Conservation (phyloP, 2,797 vertebrate genomes). For the Semotilus atromaculatus region DNA sequence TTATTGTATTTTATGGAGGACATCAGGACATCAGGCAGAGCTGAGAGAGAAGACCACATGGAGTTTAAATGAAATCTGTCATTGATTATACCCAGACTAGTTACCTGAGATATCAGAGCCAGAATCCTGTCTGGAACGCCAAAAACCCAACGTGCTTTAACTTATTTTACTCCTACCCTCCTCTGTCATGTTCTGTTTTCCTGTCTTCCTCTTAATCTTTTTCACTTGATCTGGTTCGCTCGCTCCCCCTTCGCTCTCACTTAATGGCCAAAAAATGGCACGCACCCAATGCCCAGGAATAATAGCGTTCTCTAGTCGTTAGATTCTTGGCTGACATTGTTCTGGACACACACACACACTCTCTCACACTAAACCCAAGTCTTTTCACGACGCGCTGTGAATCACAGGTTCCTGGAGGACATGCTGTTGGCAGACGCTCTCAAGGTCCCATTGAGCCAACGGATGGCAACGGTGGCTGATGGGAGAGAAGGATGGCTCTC, state of each 20-base stretch:
- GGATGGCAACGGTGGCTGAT: slow-evolving; percentile 24
- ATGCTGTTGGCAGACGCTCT: slow-evolving; percentile 74
- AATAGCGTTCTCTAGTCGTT: slow-evolving; percentile 75
- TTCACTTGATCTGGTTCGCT: slow-evolving; percentile 51
- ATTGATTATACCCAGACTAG: slow-evolving; percentile 15
- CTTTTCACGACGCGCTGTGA: slow-evolving; percentile 76
- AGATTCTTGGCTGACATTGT: slow-evolving; percentile 82
- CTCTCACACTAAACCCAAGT: slow-evolving; percentile 46
- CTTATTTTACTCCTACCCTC: slow-evolving; percentile 31
- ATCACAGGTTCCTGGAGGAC: slow-evolving; percentile 66
- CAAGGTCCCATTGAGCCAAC: slow-evolving; percentile 74
- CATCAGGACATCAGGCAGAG: neutral
- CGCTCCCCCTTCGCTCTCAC: slow-evolving; percentile 42
- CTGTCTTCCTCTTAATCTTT: slow-evolving; percentile 52
- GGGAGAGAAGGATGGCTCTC: slow-evolving; percentile 34
- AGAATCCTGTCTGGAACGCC: slow-evolving; percentile 26
- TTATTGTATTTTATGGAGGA: slow-evolving; percentile 24
- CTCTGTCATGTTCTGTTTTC: slow-evolving; percentile 42
- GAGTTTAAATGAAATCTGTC: slow-evolving; percentile 21
- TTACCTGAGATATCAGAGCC: slow-evolving; percentile 5
- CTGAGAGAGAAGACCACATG: neutral
- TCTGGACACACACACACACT: slow-evolving; percentile 60
- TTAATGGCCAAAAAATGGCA: slow-evolving; percentile 68
- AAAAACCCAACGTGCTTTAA: slow-evolving; percentile 40
- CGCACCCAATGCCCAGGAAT: slow-evolving; percentile 72